A percentile compares a stretch with the other conserved stretches of the same genome.
phyloP scores from a whole-genome alignment of 53 echinoderm and acorn worm genomes.

The Antedon mediterranea region DNA sequence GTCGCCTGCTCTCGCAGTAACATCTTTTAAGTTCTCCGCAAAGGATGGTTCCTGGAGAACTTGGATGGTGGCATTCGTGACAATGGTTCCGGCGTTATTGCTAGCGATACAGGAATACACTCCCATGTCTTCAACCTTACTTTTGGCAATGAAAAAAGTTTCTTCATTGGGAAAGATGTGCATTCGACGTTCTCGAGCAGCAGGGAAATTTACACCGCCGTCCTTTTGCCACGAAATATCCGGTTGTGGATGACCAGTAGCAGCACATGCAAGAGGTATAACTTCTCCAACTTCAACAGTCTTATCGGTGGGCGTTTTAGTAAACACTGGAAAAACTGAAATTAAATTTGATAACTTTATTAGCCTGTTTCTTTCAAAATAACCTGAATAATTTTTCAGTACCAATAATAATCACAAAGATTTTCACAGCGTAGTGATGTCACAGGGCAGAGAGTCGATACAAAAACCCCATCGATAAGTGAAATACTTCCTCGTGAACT shows the following conservation, averaged over 20 bases:
- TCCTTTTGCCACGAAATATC: conserved; percentile 95
- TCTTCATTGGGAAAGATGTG: conserved; percentile 22
- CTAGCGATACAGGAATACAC: conserved; percentile 81
- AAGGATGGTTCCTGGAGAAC: conserved; percentile 54
- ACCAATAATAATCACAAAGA: no score
- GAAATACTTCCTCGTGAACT: no score
- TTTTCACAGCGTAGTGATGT: no score
- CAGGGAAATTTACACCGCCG: conserved; percentile 85
- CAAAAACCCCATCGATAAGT: no score
- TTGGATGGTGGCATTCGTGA: conserved; percentile 70
- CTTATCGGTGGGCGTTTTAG: conserved; percentile 46
- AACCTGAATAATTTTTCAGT: no score
- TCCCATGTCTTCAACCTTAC: conserved; percentile 47
- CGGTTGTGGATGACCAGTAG: conserved; percentile 70
- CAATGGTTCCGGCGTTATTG: conserved; percentile 72
- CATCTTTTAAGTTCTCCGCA: conserved; percentile 31
- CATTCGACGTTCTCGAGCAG: conserved; percentile 81
- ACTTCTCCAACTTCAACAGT: conserved; percentile 43
- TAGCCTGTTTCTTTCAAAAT: background rate
- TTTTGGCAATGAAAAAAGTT: background rate
- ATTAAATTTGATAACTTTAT: background rate
- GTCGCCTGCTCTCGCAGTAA: conserved; percentile 37
- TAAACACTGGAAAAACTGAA: conserved; percentile 83
- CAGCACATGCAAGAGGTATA: conserved; percentile 67
- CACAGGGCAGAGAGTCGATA: no score